phyloP scores from a whole-genome alignment of 2,797 vertebrate species.

The Pseudochirops corinnae region DNA sequence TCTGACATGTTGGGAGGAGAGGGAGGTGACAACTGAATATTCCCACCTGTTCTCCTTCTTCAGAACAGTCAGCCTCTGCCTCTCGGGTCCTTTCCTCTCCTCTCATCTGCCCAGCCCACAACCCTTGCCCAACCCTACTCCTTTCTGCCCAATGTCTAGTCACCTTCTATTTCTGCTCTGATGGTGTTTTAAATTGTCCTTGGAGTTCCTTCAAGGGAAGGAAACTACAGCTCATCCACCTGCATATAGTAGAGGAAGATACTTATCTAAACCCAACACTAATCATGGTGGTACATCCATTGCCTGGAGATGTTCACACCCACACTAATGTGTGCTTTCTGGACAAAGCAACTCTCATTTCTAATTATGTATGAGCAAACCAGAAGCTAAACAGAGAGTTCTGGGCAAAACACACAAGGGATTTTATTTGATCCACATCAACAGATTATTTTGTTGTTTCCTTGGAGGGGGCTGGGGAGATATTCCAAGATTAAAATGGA shows the following conservation, averaged over 20 bases:
- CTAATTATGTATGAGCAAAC: conserved; percentile 72
- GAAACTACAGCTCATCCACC: conserved; percentile 58
- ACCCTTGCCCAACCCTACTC: too few species aligned
- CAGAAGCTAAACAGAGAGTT: conserved; percentile 81
- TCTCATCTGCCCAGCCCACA: not conserved
- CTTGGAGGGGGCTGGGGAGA: not conserved
- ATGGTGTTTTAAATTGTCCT: not conserved
- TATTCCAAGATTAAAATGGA: conserved; percentile 15
- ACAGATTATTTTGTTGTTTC: not conserved
- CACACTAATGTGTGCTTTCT: not conserved
- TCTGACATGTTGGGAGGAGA: not conserved
- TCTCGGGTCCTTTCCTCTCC: not conserved
- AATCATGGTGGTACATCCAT: conserved; percentile 4
- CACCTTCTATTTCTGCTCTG: not conserved
- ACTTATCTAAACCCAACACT: conserved; percentile 34
- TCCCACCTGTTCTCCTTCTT: not conserved
- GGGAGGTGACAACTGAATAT: not conserved
- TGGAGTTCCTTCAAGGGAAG: too few species aligned
- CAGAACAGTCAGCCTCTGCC: not conserved
- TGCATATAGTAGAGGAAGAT: conserved; percentile 68
- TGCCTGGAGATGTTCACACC: conserved; percentile 8
- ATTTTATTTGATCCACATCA: conserved; percentile 63
- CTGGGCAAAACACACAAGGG: conserved; percentile 58
- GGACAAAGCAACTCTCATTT: conserved; percentile 69
- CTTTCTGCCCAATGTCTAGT: not conserved